Evolutionary conservation across 2,797 vertebrate species (phyloP).

Genomic region (Yasuhikotakia modesta): DNA sequence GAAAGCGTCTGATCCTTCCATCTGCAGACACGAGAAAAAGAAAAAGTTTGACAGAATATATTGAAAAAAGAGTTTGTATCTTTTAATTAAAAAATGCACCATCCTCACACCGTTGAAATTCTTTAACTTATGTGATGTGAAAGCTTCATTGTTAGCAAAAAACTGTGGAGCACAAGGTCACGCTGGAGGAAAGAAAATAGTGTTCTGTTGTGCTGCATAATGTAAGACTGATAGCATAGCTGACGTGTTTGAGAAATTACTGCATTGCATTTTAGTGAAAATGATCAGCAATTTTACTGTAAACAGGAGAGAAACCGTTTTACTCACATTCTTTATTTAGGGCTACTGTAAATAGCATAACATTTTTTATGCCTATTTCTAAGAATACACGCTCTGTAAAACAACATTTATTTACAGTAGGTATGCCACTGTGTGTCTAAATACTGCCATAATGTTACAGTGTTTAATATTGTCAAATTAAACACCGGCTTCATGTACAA

Average conservation of each 20-base stretch:
- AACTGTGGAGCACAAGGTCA: neutral
- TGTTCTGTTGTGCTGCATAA: neutral
- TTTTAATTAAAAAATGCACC: neutral
- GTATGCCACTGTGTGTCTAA: constrained; percentile 47
- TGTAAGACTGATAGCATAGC: neutral
- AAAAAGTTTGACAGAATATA: constrained; percentile 12
- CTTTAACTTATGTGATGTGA: neutral
- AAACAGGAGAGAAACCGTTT: no score
- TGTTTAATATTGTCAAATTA: constrained; percentile 39
- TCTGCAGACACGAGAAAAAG: constrained; percentile 23
- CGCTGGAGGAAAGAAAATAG: neutral
- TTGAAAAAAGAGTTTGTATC: neutral
- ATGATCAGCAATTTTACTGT: neutral
- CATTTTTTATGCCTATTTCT: neutral
- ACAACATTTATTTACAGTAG: constrained; percentile 66
- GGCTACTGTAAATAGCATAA: no score
- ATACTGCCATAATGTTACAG: constrained; percentile 50
- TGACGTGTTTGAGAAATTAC: neutral
- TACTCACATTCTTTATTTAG: no score
- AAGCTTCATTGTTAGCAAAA: neutral
- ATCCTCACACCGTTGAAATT: neutral
- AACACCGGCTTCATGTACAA: constrained; percentile 44
- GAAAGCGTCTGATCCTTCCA: constrained; percentile 16
- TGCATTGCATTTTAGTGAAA: neutral
- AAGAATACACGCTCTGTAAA: neutral